Base-by-base conservation (phyloP, 2,888 invertebrate species). In the Oeneis ivallda region DNA sequence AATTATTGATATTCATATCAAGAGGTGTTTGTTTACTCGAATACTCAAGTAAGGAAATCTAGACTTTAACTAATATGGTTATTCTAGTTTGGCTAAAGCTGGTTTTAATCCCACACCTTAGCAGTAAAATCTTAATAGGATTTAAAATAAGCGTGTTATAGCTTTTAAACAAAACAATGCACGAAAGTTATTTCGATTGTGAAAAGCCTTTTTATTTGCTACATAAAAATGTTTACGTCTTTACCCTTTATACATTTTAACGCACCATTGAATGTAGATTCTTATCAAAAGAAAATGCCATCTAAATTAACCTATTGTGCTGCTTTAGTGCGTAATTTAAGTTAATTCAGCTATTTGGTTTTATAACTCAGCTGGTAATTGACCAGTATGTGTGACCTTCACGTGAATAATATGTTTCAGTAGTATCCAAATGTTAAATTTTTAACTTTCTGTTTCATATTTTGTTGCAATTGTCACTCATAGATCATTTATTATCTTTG, bases 261-360 rank as follows among this genome's bases (percentile, higher is more conserved):
- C 47, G 65, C 47, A 60, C 60, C 64, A 65, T 64, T 65, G 54
- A 47, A 65, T 60, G 65, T 65, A 65, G 65, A 65, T 65, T 56
- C 39, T 60, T 65, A 65, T 65, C 65, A 54, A 19, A 54, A 54
- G 65, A 65, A 65, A 65, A 60, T 64, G 45, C 59, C 64, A 50
- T 54, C 65, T 65, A 65, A 65, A 65, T 65, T 60, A 60, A 65
- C 60, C 65, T 47, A 56, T 65, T 60, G 60, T 65, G 41, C 39
- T 39, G 17, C 34, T 54, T 60, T 60, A 60, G 65, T 60, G 54
- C 54, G 60, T 60, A 65, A 65, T 65, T 60, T 54, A 47, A 65
- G 60, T 65, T 60, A 60, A 60, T 65, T 60, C 60, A 60, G 58
- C 58, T 52, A 58, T 64, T 58, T 58, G 2, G 39, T 50, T 64